Evolutionary conservation across 2,888 invertebrate species (phyloP).

Genomic region (Drosophila flavopinicola): DNA sequence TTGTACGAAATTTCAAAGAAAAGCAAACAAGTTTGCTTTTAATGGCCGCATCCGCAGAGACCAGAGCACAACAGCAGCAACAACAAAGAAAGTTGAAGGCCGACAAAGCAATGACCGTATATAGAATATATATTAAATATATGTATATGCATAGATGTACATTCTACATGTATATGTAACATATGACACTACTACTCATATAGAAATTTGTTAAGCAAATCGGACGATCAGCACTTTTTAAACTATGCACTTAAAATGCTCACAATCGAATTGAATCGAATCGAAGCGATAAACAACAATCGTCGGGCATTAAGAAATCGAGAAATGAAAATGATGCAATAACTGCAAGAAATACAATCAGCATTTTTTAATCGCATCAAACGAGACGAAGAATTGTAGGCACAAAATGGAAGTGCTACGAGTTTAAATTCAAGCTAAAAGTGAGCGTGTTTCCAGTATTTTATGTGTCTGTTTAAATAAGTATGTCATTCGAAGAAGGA

Average conservation of each 20-base stretch:
- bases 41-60: conserved; percentile 67
- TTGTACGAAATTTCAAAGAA: conserved; percentile 65
- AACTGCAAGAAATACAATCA: conserved; percentile 33
- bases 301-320: conserved; percentile 7
- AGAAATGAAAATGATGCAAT: conserved; percentile 69
- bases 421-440: too few relatives aligned
- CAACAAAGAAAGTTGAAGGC: conserved; percentile 80
- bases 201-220: conserved; percentile 48
- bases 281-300: conserved; percentile 27
- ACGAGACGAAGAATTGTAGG: background rate
- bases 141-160: conserved; percentile 23
- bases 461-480: too few relatives aligned
- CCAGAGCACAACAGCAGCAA: conserved; percentile 39
- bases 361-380: conserved; percentile 11
- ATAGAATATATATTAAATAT: conserved; percentile 60
- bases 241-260: conserved; percentile 45
- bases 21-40: conserved; percentile 74
- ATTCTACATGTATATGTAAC: conserved; percentile 23
- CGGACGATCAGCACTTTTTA: conserved; percentile 28
- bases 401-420: too few relatives aligned
- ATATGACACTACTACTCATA: conserved; percentile 3
- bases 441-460: too few relatives aligned
- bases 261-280: conserved; percentile 36
- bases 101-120: conserved; percentile 73
- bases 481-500: too few relatives aligned